Conservation (phyloP, 2,797 vertebrate species). For the Coregonus suidteri region DNA sequence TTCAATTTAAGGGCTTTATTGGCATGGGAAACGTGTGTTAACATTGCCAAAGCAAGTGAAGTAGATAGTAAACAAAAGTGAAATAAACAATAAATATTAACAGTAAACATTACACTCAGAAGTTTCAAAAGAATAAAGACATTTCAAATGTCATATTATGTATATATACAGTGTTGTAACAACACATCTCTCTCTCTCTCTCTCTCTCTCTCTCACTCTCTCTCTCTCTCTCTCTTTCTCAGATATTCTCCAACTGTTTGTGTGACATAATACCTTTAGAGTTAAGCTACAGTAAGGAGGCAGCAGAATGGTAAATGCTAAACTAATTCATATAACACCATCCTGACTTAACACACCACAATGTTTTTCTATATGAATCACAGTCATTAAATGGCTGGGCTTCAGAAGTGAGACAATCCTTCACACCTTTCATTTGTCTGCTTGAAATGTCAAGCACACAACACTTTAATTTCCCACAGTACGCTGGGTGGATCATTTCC, state of each 20-base stretch:
- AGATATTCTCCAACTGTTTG: not conserved
- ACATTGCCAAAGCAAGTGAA: too few species aligned
- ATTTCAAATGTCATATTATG: too few species aligned
- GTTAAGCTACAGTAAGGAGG: not conserved
- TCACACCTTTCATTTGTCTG: conserved; percentile 45
- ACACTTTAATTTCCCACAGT: conserved; percentile 22
- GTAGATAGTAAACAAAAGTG: too few species aligned
- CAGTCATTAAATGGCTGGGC: conserved; percentile 40
- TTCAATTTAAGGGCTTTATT: too few species aligned
- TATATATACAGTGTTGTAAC: too few species aligned
- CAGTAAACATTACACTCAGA: too few species aligned
- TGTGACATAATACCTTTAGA: conserved; percentile 7
- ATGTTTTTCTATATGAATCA: conserved; percentile 41
- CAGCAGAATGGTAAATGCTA: conserved; percentile 25
- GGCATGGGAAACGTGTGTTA: too few species aligned
- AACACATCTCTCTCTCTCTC: too few species aligned
- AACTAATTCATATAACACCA: conserved; percentile 25
- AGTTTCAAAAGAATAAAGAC: too few species aligned
- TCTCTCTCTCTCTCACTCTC: not conserved
- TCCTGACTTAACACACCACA: conserved; percentile 27
- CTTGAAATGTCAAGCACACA: conserved; percentile 60
- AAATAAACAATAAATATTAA: too few species aligned
- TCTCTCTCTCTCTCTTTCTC: not conserved
- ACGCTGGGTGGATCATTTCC: conserved; percentile 47
- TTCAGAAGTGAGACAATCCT: conserved; percentile 39